Evolutionary conservation across 2,113 vertebrate species (phyloP).

Genomic region (Globicephala melas): DNA sequence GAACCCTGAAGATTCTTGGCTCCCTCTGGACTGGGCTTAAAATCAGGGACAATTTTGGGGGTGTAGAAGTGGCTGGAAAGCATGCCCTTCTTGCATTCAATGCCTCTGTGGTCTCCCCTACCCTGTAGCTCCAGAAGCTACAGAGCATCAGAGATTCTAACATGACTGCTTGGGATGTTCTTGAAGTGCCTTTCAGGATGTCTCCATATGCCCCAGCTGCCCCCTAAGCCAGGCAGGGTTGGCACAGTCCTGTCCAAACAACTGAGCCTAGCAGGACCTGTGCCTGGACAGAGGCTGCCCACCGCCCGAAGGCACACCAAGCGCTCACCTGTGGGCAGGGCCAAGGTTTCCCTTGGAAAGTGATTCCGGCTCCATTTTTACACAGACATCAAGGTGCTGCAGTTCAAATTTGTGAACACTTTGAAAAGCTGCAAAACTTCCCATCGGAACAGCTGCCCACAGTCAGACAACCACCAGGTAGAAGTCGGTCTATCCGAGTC

Average conservation of each 20-base stretch:
- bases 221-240: neutral
- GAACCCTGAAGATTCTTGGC: neutral
- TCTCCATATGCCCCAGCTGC: neutral
- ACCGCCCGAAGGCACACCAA: neutral
- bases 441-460: neutral
- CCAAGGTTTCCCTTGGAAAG: neutral
- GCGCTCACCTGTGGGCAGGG: neutral
- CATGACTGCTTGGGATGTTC: neutral
- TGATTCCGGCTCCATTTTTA: neutral
- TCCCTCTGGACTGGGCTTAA: neutral
- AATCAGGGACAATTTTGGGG: neutral
- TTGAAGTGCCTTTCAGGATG: neutral
- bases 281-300: neutral
- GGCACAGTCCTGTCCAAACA: neutral
- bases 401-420: neutral
- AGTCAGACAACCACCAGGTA: fast-evolving
- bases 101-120: neutral
- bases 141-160: neutral
- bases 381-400: neutral
- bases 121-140: neutral
- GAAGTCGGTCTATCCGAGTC: fast-evolving
- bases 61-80: neutral
- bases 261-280: neutral
- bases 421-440: neutral
- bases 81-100: neutral